Base-by-base conservation (phyloP, 2,888 invertebrate species). In the Quadroppia sp. region DNA sequence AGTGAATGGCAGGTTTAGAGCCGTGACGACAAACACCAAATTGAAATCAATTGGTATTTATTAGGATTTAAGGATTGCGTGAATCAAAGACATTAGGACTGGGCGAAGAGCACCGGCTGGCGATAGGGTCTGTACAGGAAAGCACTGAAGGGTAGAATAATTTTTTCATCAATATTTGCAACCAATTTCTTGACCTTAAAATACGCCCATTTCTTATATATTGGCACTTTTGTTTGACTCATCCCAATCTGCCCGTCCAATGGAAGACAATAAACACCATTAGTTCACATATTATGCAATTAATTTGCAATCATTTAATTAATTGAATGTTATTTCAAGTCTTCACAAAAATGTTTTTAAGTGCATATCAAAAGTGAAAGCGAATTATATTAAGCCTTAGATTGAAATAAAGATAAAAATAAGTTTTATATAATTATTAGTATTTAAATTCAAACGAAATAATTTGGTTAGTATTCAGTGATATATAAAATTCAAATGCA, bases 11-110 rank as follows among this genome's bases (percentile, higher is more conserved):
- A 53, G 9, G 53, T 53, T 53, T 53, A 23, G 13, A 53, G 53
- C 45, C 53, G 53, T 53, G 53, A 53, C 53, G 53, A 53, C 53
- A 53, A 53, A 53, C 53, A 53, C 53, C 53, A 53, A 53, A 53
- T 53, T 53, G 53, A 53, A 53, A 53, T 23, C 30, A 30, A 59
- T 59, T 59, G 59, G 59, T 30, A 53, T 20, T 53, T 53, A 53
- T 53, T 15, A 53, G 53, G 59, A 59, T 59, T 30, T 59, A 59
- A 59, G 25, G 7, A 32, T 59, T 30, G 59, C 59, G 59, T 59
- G 59, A 59, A 59, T 15, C 23, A 15, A 59, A 59, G 30, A 59
- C 59, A 59, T 59, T 59, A 59, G 17, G 48, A 36, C 4, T 4
- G 9, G 4, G 9, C 6, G 36, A 9, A 36, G 36, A 45, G 45